Evolutionary conservation across 2,113 vertebrate species (phyloP).

Genomic region (Clarias batrachus): DNA sequence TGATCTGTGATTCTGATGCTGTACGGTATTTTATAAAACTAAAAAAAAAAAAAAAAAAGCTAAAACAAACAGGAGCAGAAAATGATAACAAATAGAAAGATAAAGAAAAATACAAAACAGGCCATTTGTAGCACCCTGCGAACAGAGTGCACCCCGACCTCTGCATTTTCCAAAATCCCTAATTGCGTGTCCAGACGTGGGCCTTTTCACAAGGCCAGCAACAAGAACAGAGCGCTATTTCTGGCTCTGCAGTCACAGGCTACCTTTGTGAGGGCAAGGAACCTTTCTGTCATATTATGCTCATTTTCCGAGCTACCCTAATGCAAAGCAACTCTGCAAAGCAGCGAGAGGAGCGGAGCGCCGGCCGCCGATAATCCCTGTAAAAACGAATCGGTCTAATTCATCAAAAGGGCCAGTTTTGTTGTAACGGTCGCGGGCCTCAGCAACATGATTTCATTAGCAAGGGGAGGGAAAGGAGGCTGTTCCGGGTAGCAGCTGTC

Average conservation of each 20-base stretch:
- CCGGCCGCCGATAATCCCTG: constrained; percentile 36
- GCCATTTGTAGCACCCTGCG: constrained; percentile 42
- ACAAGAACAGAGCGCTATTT: constrained; percentile 36
- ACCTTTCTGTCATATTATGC: constrained; percentile 35
- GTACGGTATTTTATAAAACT: background rate
- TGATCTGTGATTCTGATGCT: constrained; percentile 16
- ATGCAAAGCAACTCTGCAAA: constrained; percentile 30
- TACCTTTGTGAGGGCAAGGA: constrained; percentile 41
- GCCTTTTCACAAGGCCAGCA: constrained; percentile 36
- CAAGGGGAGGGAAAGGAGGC: constrained; percentile 57
- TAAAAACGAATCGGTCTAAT: constrained; percentile 38
- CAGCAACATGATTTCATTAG: constrained; percentile 55
- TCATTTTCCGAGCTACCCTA: constrained; percentile 30
- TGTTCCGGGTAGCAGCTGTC: constrained; percentile 76
- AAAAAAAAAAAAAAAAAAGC: too few species aligned
- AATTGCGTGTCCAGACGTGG: constrained; percentile 50
- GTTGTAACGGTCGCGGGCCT: constrained; percentile 30
- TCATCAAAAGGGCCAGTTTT: constrained; percentile 33
- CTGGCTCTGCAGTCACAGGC: constrained; percentile 37
- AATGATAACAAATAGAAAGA: background rate
- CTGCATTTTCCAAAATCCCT: constrained; percentile 39
- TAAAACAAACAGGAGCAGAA: background rate
- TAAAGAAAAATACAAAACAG: constrained; percentile 1
- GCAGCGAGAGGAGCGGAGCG: background rate
- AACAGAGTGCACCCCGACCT: constrained; percentile 43